A percentile compares a stretch with the other conserved stretches of the same genome.
These are phyloP conservation scores for Euspilapteryx auroguttella DNA, from an alignment of 2,888 invertebrate genomes.

Conservation along the genomic window DNA sequence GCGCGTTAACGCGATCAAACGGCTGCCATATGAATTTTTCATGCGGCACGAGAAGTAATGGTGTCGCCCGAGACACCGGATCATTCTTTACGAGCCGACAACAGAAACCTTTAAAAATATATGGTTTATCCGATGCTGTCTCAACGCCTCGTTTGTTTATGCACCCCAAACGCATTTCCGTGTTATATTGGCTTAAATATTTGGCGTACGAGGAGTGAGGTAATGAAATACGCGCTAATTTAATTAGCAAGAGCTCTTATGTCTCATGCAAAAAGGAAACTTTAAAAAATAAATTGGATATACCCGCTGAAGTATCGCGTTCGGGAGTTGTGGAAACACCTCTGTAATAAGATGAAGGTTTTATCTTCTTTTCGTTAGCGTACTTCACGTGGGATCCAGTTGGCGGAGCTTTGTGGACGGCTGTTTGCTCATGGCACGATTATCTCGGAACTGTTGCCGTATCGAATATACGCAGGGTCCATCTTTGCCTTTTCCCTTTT, in stretches of 20 bases:
- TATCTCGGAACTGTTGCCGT: conserved; percentile 36
- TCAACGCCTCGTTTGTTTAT: too few relatives aligned
- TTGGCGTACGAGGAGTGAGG: too few relatives aligned
- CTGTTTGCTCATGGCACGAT: conserved; percentile 44
- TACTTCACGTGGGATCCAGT: conserved; percentile 34
- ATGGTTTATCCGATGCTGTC: conserved; percentile 27
- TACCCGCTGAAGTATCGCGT: too few relatives aligned
- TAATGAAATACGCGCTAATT: too few relatives aligned
- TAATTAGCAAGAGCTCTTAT: too few relatives aligned
- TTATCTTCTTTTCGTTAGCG: conserved; percentile 53
- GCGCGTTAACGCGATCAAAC: conserved; percentile 43
- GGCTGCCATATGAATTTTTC: conserved; percentile 51
- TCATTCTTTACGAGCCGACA: conserved; percentile 58
- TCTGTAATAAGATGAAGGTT: conserved; percentile 54
- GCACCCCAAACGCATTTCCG: too few relatives aligned
- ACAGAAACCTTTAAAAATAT: conserved; percentile 43
- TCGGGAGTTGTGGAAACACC: too few relatives aligned
- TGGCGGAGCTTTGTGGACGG: conserved; percentile 28
- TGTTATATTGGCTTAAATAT: too few relatives aligned
- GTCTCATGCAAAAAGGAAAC: too few relatives aligned
- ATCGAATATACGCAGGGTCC: conserved; percentile 21
- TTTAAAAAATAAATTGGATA: too few relatives aligned
- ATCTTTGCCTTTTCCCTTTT: too few relatives aligned
- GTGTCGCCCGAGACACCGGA: conserved; percentile 42
- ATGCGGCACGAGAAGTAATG: conserved; percentile 49